Percentiles rank a stretch among this genome's conserved stretches.
Conservation (phyloP, 2,113 vertebrate genomes). For the Amphiprion percula region DNA sequence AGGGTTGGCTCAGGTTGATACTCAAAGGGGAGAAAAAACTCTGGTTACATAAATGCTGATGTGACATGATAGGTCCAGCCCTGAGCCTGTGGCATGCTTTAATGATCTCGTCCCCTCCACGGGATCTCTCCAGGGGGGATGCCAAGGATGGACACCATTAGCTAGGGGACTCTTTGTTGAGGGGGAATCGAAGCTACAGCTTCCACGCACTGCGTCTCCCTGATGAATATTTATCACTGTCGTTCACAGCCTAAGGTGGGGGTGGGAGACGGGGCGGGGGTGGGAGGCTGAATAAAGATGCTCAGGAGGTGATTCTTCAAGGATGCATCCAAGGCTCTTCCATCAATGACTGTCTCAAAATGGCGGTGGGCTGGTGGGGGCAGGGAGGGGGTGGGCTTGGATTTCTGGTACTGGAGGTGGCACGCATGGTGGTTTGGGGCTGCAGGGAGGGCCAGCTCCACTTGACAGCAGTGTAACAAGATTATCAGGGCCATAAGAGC, state of each 20-base stretch:
- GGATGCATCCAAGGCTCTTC: conserved; percentile 79
- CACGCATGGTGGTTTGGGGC: conserved; percentile 64
- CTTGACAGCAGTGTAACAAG: conserved; percentile 81
- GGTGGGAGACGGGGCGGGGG: conserved; percentile 56
- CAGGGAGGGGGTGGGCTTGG: neutral
- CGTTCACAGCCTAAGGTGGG: conserved; percentile 66
- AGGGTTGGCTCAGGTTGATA: conserved; percentile 57
- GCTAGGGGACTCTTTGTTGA: conserved; percentile 76
- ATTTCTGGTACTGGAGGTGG: conserved; percentile 71
- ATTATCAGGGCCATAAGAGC: conserved; percentile 82
- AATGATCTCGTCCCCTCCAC: conserved; percentile 73
- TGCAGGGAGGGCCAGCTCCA: conserved; percentile 72
- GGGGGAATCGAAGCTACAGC: conserved; percentile 62
- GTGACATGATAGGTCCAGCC: conserved; percentile 68
- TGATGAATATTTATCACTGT: conserved; percentile 81
- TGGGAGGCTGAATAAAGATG: conserved; percentile 76
- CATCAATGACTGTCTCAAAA: conserved; percentile 79
- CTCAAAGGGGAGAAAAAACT: conserved; percentile 7
- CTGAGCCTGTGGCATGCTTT: conserved; percentile 72
- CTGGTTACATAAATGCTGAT: conserved; percentile 73
- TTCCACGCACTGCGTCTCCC: conserved; percentile 52
- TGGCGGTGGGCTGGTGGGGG: conserved; percentile 63
- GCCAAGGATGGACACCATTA: conserved; percentile 79
- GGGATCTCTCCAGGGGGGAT: conserved; percentile 64
- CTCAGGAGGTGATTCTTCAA: conserved; percentile 82